Evolutionary conservation across 2,888 invertebrate species (phyloP).

Genomic region (Pachycephus smyrnensis): DNA sequence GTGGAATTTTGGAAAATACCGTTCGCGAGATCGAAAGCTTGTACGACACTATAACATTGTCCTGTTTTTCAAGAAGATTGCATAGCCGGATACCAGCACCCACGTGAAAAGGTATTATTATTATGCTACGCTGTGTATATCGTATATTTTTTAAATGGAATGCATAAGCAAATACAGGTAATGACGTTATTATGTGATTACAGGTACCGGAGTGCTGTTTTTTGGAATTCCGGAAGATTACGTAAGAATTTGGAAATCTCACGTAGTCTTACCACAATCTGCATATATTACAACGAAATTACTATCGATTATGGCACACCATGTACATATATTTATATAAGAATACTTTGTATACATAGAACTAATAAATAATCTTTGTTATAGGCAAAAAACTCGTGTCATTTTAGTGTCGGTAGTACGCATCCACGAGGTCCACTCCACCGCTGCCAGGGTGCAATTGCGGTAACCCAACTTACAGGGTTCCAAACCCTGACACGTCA

Average conservation of each 20-base stretch:
- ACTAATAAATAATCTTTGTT: too few relatives aligned
- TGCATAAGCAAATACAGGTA: background rate
- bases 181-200: conserved; percentile 15
- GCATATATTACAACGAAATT: background rate
- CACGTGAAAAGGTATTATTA: conserved; percentile 41
- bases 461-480: too few relatives aligned
- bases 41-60: conserved; percentile 46
- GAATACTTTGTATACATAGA: background rate
- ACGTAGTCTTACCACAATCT: background rate
- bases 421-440: too few relatives aligned
- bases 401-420: too few relatives aligned
- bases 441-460: too few relatives aligned
- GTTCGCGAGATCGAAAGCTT: conserved; percentile 62
- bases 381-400: too few relatives aligned
- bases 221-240: background rate
- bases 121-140: conserved; percentile 1
- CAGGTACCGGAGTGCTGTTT: conserved; percentile 46
- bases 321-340: background rate
- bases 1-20: conserved; percentile 65
- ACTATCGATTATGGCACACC: background rate
- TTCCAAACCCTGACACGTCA: too few relatives aligned
- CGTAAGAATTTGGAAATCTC: background rate
- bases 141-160: background rate
- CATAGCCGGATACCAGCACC: conserved; percentile 35
- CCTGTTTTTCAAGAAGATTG: conserved; percentile 37